These are phyloP conservation scores for Petaurus breviceps DNA, from an alignment of 2,113 vertebrate genomes.

Conservation along the genomic window DNA sequence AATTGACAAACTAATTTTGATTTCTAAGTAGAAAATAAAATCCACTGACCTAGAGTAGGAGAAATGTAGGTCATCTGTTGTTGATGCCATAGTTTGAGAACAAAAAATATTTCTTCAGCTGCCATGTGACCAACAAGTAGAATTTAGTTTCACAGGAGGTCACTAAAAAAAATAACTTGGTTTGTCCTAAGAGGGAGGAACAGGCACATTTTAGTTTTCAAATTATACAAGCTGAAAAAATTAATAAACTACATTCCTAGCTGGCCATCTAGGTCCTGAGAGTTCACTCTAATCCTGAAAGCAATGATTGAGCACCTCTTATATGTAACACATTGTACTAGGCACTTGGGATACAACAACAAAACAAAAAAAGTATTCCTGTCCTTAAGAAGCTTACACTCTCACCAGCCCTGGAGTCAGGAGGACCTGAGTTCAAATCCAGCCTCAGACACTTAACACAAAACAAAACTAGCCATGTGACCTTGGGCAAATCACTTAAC, in stretches of 20 bases:
- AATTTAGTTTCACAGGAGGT: neutral
- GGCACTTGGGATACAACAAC: neutral
- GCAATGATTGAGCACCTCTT: neutral
- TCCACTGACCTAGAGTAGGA: neutral
- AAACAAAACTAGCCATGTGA: too few relatives aligned
- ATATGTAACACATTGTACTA: neutral
- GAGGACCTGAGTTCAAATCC: too few relatives aligned
- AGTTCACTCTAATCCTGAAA: neutral
- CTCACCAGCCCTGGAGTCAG: too few relatives aligned
- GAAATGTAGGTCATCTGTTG: neutral
- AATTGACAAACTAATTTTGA: neutral
- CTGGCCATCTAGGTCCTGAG: conserved; percentile 1
- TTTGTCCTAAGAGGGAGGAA: neutral
- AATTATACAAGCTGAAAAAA: conserved; percentile 1
- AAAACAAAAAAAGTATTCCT: neutral
- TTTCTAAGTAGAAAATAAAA: neutral
- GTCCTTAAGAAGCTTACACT: neutral
- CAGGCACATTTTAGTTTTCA: conserved; percentile 21
- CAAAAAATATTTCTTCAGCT: neutral
- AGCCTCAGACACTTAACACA: too few relatives aligned
- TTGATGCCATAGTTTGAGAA: neutral
- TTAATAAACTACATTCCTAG: conserved; percentile 14
- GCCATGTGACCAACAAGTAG: neutral
- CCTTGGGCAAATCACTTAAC: too few relatives aligned
- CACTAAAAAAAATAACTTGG: conserved; percentile 31